Base-by-base conservation (phyloP, 2,797 vertebrate genomes). In the Acipenser ruthenus region DNA sequence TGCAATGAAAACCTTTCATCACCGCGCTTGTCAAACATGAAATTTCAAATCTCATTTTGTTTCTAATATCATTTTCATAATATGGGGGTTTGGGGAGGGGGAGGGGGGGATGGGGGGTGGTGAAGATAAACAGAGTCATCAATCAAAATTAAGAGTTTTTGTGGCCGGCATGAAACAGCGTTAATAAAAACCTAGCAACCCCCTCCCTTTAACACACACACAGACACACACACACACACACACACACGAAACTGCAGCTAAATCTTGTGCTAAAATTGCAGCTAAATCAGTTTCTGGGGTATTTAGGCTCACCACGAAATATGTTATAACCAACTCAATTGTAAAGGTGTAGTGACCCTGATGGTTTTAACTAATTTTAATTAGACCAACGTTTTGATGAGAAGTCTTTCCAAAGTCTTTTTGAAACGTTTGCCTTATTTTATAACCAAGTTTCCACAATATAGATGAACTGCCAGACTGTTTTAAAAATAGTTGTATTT, bases 31-130 rank as follows among this genome's bases (percentile, higher is more conserved):
- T 92, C 89, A 90, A 88, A 89, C 86, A 90, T 80, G 83, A 87
- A 87, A 89, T 88, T 89, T 88, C 79, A 87, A 89, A 90, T 89
- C 88, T 91, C 86, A 90, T 92, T 92, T 89, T 89, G 88, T 88
- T 89, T 88, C 82, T 88, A 88, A 91, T 89, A 89, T 88, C 69
- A 87, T 89, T 90, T 89, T 87, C 82, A 77, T 84, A 83, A 76
- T 58, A 67, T 71, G 74, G 75, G 62, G 77, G 75, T 67, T 70
- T 63, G 59, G 37, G 65, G 0, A 51, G 50, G 66, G 62, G 63
- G 71, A 72, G 15, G 69, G 59, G 61, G 56, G 71, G 69, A 68
- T 18, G 15, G 15, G 15, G 23, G 23, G 23, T 4, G 23, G 2
- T 37, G 71, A 80, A 85, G 80, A 87, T 83, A 86, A 88, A 88